These are phyloP conservation scores for Neoniphon sammara DNA, from an alignment of 2,797 vertebrate species.

Conservation along the genomic window DNA sequence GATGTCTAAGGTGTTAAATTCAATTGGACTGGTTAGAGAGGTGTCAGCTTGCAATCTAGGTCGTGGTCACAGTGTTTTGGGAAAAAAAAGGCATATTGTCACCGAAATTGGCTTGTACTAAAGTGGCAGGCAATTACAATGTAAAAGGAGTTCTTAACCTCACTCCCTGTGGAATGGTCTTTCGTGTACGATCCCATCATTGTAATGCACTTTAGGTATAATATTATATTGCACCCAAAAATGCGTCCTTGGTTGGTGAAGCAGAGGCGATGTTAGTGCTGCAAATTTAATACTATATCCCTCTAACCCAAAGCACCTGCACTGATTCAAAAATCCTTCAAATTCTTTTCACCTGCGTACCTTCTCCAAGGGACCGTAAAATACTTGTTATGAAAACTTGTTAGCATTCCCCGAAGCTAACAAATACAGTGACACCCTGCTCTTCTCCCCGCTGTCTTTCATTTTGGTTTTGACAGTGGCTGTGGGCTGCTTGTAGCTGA, in stretches of 20 bases:
- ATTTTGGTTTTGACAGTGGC: slow-evolving; percentile 57
- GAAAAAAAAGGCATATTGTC: slow-evolving; percentile 1
- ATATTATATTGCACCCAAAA: background rate
- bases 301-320: background rate
- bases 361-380: slow-evolving; percentile 6
- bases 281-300: background rate
- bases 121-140: slow-evolving; percentile 17
- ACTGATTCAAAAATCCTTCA: slow-evolving; percentile 28
- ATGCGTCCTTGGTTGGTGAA: background rate
- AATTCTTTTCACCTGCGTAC: slow-evolving; percentile 21
- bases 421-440: slow-evolving; percentile 14
- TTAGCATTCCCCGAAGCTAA: slow-evolving; percentile 27
- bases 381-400: slow-evolving; percentile 12
- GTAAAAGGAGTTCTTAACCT: slow-evolving; percentile 14
- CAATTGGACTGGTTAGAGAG: slow-evolving; percentile 38
- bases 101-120: slow-evolving; percentile 17
- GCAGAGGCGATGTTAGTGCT: slow-evolving; percentile 19
- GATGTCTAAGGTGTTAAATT: slow-evolving; percentile 48
- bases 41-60: slow-evolving; percentile 48
- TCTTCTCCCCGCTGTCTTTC: slow-evolving; percentile 35
- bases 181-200: slow-evolving; percentile 2
- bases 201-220: background rate
- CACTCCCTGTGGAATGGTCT: slow-evolving; percentile 7
- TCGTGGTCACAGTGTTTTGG: slow-evolving; percentile 19
- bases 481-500: slow-evolving; percentile 57